Evolutionary conservation across 2,888 invertebrate genomes (phyloP).

Genomic region (Drosophila fulvimacula): DNA sequence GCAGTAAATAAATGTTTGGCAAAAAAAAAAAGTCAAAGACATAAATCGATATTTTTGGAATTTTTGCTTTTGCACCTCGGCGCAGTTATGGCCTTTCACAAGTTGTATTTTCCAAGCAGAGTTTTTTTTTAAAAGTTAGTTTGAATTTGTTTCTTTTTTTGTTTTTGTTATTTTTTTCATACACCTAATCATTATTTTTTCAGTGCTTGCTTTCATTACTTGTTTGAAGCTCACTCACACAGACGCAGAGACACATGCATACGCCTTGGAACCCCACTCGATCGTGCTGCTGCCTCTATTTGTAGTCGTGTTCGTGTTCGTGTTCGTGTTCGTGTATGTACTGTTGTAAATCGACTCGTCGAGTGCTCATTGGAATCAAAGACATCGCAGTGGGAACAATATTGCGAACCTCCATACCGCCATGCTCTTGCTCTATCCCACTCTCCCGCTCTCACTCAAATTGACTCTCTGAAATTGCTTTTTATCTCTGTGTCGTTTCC

Average conservation of each 20-base stretch:
- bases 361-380: slow-evolving; percentile 57
- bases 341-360: slow-evolving; percentile 55
- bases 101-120: slow-evolving; percentile 39
- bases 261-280: slow-evolving; percentile 32
- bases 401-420: slow-evolving; percentile 34
- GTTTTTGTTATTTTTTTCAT: slow-evolving; percentile 21
- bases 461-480: slow-evolving; percentile 14
- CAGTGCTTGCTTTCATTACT: slow-evolving; percentile 76
- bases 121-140: slow-evolving; percentile 58
- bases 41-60: slow-evolving; percentile 61
- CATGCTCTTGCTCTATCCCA: slow-evolving; percentile 12
- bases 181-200: slow-evolving; percentile 74
- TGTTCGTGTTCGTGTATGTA: slow-evolving; percentile 20
- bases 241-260: slow-evolving; percentile 11
- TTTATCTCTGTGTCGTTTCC: slow-evolving; percentile 13
- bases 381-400: slow-evolving; percentile 45
- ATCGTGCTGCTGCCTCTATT: slow-evolving; percentile 27
- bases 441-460: background rate
- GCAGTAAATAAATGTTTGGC: background rate
- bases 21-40: slow-evolving; percentile 27
- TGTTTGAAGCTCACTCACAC: slow-evolving; percentile 45
- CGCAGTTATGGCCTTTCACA: background rate
- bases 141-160: slow-evolving; percentile 37
- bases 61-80: slow-evolving; percentile 18
- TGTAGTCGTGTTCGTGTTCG: slow-evolving; percentile 11